phyloP scores from a whole-genome alignment of 2,113 vertebrate genomes.

The Tychaedon coryphoeus region DNA sequence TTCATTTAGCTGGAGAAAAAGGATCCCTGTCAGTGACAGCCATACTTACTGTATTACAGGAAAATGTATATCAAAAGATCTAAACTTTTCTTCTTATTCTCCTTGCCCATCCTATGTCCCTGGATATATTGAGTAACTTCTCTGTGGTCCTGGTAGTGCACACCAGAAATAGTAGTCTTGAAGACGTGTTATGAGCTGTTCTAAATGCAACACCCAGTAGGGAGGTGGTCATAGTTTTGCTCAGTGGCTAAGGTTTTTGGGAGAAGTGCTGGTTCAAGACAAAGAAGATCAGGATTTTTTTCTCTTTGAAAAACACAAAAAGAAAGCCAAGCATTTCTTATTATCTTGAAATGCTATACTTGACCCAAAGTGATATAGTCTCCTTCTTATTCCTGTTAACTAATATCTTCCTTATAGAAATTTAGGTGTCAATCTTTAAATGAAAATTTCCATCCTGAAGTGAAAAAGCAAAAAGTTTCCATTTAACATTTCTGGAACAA shows the following conservation, averaged over 20 bases:
- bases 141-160: not conserved
- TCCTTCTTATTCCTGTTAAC: not conserved
- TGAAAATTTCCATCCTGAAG: not conserved
- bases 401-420: not conserved
- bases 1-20: not conserved
- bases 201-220: not conserved
- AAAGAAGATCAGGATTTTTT: not conserved
- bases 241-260: not conserved
- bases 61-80: not conserved
- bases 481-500: conserved; percentile 9
- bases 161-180: not conserved
- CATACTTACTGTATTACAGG: not conserved
- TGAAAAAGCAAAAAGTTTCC: not conserved
- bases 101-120: not conserved
- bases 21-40: not conserved
- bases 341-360: not conserved
- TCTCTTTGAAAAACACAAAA: not conserved
- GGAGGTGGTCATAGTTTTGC: not conserved
- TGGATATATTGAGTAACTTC: not conserved
- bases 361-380: not conserved
- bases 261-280: not conserved
- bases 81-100: not conserved
- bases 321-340: not conserved
- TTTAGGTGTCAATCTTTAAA: not conserved
- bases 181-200: not conserved